A percentile compares a stretch with the other conserved stretches of the same genome.
Evolutionary conservation across 2,113 vertebrate genomes (phyloP).

Genomic region (Notothenia rossii): DNA sequence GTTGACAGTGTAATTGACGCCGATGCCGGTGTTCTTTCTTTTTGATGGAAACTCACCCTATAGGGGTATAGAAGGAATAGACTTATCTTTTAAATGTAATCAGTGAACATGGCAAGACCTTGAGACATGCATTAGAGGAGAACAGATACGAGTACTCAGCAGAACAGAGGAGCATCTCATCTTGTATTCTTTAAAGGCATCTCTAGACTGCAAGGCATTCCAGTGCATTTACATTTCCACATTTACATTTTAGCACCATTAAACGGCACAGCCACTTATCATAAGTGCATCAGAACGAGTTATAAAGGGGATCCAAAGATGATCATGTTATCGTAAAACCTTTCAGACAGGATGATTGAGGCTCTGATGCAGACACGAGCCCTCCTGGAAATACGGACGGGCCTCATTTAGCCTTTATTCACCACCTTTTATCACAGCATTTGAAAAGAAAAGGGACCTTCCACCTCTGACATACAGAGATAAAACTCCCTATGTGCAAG

Average conservation of each 20-base stretch:
- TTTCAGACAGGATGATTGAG: slow-evolving; percentile 19
- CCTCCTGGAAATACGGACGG: background rate
- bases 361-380: background rate
- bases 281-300: slow-evolving; percentile 43
- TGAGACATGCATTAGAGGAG: slow-evolving; percentile 51
- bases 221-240: slow-evolving; percentile 58
- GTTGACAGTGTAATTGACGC: slow-evolving; percentile 48
- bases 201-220: slow-evolving; percentile 26
- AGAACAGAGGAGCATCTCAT: slow-evolving; percentile 46
- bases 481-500: background rate
- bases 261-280: slow-evolving; percentile 45
- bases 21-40: background rate
- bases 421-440: slow-evolving; percentile 14
- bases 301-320: slow-evolving; percentile 31
- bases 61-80: background rate
- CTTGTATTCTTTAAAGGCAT: slow-evolving; percentile 46
- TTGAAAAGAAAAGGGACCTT: slow-evolving; percentile 2
- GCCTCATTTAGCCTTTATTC: slow-evolving; percentile 17
- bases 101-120: slow-evolving; percentile 34
- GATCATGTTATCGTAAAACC: slow-evolving; percentile 18
- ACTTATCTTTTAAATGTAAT: slow-evolving; percentile 45
- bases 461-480: background rate
- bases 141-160: slow-evolving; percentile 14
- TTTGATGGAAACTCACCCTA: background rate
- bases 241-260: slow-evolving; percentile 60